phyloP scores from a whole-genome alignment of 2,797 vertebrate species.

The Eulemur albifrons region DNA sequence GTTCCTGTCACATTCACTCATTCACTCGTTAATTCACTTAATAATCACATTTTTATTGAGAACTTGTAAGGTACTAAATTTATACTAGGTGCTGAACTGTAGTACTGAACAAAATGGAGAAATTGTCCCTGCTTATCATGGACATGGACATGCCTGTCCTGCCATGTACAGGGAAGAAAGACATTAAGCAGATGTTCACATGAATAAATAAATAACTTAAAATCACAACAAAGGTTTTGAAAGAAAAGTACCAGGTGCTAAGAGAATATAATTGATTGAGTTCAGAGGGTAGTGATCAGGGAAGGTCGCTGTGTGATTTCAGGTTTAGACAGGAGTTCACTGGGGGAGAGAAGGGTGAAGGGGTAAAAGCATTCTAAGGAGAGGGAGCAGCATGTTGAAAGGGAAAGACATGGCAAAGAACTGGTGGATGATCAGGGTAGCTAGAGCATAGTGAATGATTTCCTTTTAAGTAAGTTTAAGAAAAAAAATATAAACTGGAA shows the following conservation, averaged over 20 bases:
- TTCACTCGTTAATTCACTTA: not conserved
- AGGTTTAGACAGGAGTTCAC: not conserved
- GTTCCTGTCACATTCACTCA: constrained; percentile 12
- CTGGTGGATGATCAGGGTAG: not conserved
- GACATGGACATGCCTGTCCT: not conserved
- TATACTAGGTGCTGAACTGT: not conserved
- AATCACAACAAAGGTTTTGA: constrained; percentile 35
- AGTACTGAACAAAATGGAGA: constrained; percentile 38
- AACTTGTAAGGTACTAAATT: not conserved
- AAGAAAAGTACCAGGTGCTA: not conserved
- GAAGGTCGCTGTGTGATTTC: not conserved
- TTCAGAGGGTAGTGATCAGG: not conserved
- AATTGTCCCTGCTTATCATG: not conserved
- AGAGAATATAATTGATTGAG: not conserved
- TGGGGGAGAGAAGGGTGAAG: not conserved
- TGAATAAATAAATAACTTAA: not conserved
- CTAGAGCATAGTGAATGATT: not conserved
- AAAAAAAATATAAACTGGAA: not conserved
- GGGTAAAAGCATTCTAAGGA: not conserved
- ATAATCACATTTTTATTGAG: not conserved
- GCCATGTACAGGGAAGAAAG: not conserved
- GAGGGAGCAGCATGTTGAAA: not conserved
- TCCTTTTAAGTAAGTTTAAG: constrained; percentile 5
- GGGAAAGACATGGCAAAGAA: not conserved
- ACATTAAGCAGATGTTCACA: not conserved